A percentile compares a stretch with the other conserved stretches of the same genome.
Evolutionary conservation across 2,113 vertebrate species (phyloP).

Genomic region (Leptodactylus fuscus): DNA sequence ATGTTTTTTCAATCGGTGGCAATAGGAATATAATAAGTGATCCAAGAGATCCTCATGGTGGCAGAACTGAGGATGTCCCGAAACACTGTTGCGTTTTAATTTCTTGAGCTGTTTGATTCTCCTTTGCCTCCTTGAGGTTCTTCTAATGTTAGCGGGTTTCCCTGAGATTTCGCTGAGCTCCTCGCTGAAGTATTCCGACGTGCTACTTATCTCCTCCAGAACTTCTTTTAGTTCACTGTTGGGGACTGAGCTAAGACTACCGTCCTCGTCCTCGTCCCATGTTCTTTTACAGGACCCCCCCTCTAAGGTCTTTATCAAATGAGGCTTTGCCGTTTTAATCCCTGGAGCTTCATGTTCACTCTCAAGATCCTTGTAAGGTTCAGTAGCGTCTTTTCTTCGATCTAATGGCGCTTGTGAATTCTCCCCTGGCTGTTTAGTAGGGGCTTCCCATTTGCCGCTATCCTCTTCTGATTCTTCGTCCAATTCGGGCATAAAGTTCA

Average conservation of each 20-base stretch:
- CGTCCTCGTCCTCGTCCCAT: slow-evolving; percentile 41
- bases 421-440: slow-evolving; percentile 49
- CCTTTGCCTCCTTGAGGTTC: slow-evolving; percentile 54
- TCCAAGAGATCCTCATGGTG: slow-evolving; percentile 61
- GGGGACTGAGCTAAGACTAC: slow-evolving; percentile 49
- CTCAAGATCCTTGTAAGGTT: slow-evolving; percentile 56
- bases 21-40: slow-evolving; percentile 64
- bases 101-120: slow-evolving; percentile 53
- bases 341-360: slow-evolving; percentile 58
- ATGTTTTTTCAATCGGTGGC: slow-evolving; percentile 56
- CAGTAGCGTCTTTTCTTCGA: slow-evolving; percentile 58
- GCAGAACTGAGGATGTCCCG: slow-evolving; percentile 62
- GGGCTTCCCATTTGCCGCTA: slow-evolving; percentile 54
- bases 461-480: slow-evolving; percentile 55
- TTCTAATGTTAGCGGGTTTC: slow-evolving; percentile 62
- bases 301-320: slow-evolving; percentile 40
- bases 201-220: slow-evolving; percentile 74
- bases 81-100: slow-evolving; percentile 61
- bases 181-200: slow-evolving; percentile 72
- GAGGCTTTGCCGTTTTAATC: slow-evolving; percentile 57
- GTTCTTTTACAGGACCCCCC: neutral
- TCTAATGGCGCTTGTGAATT: slow-evolving; percentile 40
- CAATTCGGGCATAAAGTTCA: slow-evolving; percentile 61
- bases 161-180: slow-evolving; percentile 13
- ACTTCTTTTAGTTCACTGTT: slow-evolving; percentile 68